These are phyloP conservation scores for Hanleya hanleyi DNA, from an alignment of 2,888 invertebrate species.

Conservation along the genomic window DNA sequence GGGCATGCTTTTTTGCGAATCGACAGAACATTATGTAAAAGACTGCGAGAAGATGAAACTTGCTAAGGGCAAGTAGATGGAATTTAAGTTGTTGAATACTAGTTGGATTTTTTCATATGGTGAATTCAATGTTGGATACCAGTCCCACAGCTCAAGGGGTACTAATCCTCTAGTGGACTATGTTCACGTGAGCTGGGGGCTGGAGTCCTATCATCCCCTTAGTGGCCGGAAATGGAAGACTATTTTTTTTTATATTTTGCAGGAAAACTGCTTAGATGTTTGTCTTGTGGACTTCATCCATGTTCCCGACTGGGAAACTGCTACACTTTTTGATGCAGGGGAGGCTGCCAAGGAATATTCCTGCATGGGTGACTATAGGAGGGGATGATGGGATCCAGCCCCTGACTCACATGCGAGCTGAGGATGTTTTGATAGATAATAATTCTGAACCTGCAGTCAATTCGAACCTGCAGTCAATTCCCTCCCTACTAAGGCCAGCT, in stretches of 20 bases:
- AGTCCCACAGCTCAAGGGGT: background rate
- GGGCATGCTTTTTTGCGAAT: background rate
- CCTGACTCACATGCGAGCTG: background rate
- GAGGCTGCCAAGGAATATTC: background rate
- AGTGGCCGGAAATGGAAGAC: too few species aligned
- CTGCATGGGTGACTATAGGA: background rate
- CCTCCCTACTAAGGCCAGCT: background rate
- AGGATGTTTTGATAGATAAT: too few species aligned
- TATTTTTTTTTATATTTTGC: too few species aligned
- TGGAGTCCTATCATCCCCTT: too few species aligned
- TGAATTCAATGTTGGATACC: background rate
- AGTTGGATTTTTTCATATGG: background rate
- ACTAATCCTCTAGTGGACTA: background rate
- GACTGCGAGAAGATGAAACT: background rate
- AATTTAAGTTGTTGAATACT: background rate
- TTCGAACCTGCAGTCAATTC: too few species aligned
- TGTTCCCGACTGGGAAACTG: background rate
- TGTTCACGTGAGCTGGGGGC: background rate
- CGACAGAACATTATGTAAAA: background rate
- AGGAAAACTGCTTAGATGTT: too few species aligned
- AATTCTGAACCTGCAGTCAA: too few species aligned
- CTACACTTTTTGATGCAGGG: background rate
- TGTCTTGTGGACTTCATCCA: too few species aligned
- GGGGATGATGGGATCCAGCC: background rate
- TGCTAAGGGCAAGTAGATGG: background rate